Percentiles rank a stretch among this genome's conserved stretches.
Evolutionary conservation across 1,140 invertebrate genomes (phyloP).

Genomic region (Babylonia areolata): DNA sequence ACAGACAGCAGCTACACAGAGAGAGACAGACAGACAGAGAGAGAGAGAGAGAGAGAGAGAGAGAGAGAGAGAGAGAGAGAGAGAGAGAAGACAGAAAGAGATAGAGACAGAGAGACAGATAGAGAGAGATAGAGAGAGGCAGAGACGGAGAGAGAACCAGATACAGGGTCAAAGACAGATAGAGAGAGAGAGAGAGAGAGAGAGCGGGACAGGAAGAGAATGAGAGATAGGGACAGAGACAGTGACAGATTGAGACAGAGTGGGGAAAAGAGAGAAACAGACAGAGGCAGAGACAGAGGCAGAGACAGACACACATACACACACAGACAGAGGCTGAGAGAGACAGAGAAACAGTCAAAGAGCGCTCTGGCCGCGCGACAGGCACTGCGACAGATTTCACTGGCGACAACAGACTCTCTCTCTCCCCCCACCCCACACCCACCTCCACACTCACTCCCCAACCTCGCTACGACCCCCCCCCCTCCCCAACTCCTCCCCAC

Average conservation of each 20-base stretch:
- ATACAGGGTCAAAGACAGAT: neutral
- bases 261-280: neutral
- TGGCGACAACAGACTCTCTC: neutral
- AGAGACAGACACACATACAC: too few relatives aligned
- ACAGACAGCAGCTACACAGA: too few relatives aligned
- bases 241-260: neutral
- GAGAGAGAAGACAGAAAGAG: slow-evolving; percentile 6
- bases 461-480: neutral
- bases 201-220: neutral
- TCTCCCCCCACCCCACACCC: neutral
- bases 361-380: neutral
- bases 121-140: too few relatives aligned
- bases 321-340: too few relatives aligned
- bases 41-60: neutral
- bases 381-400: neutral
- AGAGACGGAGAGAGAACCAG: neutral
- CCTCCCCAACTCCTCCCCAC: neutral
- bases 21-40: neutral
- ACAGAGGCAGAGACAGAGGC: neutral
- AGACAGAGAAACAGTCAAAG: neutral
- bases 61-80: slow-evolving; percentile 20
- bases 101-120: neutral
- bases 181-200: neutral
- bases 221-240: neutral
- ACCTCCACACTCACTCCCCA: neutral